Percentiles rank a stretch among this genome's conserved stretches.
Evolutionary conservation across 1,140 invertebrate species (phyloP).

Genomic region (Drosophila sulfurigaster): DNA sequence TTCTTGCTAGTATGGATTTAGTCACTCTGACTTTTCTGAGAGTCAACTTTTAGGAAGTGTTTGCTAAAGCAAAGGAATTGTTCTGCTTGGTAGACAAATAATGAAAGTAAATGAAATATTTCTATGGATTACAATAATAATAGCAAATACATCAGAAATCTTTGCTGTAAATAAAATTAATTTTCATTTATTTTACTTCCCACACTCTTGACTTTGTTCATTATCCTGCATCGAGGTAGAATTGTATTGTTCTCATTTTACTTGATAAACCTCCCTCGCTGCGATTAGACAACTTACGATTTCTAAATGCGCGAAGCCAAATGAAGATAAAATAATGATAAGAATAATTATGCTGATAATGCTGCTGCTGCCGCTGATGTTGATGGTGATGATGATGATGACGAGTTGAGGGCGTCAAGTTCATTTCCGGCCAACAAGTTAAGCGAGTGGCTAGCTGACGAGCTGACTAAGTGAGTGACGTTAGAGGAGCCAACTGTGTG

Average conservation of each 20-base stretch:
- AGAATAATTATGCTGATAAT: conserved; percentile 22
- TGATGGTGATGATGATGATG: conserved; percentile 20
- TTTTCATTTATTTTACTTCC: too few species aligned
- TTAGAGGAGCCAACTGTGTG: conserved; percentile 15
- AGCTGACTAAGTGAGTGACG: conserved; percentile 24
- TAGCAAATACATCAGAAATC: too few species aligned
- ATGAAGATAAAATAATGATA: conserved; percentile 11
- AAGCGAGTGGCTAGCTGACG: conserved; percentile 17
- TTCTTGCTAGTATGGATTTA: too few species aligned
- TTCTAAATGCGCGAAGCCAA: conserved; percentile 4
- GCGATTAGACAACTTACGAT: conserved; percentile 8
- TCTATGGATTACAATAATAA: too few species aligned
- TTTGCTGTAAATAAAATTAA: too few species aligned
- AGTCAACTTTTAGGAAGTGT: too few species aligned
- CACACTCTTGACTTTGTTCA: too few species aligned
- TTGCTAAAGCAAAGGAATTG: too few species aligned
- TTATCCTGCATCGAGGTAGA: neutral
- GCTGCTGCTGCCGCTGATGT: conserved; percentile 5
- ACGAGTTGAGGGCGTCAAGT: conserved; percentile 4
- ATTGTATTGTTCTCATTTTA: neutral
- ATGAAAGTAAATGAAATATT: too few species aligned
- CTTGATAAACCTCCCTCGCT: conserved; percentile 2
- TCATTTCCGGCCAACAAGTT: conserved; percentile 47
- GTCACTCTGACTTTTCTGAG: too few species aligned
- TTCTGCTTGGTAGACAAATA: too few species aligned